Evolutionary conservation across 2,797 vertebrate genomes (phyloP).

Genomic region (Phalanger gymnotis): DNA sequence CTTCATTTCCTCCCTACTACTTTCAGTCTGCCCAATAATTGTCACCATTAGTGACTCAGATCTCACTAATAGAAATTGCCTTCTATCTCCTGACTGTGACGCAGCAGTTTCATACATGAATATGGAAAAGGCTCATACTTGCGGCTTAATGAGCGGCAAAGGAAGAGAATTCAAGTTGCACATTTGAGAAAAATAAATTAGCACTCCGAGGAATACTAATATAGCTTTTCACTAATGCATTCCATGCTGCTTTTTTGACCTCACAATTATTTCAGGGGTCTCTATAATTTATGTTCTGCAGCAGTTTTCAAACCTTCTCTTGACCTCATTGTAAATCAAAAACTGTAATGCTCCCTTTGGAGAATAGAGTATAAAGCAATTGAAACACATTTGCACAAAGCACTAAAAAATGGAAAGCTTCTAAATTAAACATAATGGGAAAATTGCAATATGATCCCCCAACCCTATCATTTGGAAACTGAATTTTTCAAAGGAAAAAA

Average conservation of each 20-base stretch:
- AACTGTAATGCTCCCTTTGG: neutral
- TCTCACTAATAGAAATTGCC: neutral
- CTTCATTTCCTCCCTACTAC: neutral
- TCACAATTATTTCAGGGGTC: neutral
- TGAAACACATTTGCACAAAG: slow-evolving; percentile 13
- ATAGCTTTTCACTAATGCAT: neutral
- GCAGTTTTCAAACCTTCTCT: slow-evolving; percentile 23
- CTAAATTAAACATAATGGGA: neutral
- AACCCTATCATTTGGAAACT: neutral
- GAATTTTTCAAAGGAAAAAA: neutral
- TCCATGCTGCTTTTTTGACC: neutral
- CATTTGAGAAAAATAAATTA: neutral
- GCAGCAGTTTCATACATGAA: neutral
- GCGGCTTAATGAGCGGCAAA: neutral
- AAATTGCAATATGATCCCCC: neutral
- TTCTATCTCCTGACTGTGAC: fast-evolving
- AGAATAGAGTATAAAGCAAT: slow-evolving; percentile 13
- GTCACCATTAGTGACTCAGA: neutral
- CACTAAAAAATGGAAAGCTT: slow-evolving; percentile 4
- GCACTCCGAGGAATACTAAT: neutral
- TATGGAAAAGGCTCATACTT: neutral
- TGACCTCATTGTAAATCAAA: slow-evolving; percentile 25
- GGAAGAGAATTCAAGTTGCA: neutral
- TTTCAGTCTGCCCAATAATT: neutral
- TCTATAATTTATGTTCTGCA: neutral